Evolutionary conservation across 2,888 invertebrate genomes (phyloP), one percentile per base, ranked within the genome.

Genomic region (Parasteatoda lunata): DNA sequence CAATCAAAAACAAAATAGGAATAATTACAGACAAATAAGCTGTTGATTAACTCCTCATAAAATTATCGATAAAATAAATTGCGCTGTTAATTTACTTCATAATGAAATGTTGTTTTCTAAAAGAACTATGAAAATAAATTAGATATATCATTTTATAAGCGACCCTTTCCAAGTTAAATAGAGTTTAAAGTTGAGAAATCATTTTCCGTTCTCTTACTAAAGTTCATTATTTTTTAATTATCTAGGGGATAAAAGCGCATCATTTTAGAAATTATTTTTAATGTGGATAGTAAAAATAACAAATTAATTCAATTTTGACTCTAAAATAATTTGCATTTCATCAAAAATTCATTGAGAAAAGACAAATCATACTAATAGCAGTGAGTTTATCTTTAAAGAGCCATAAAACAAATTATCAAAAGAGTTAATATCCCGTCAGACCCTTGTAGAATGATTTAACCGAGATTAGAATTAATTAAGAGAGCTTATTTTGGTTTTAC

Each of bases 261-360:
- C 54, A 73, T 79, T 78, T 78, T 72, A 78, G 65, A 81, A 54
- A 48, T 45, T 64, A 69, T 78, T 59, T 49, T 51, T 79, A 84
- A 84, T n/a, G 45, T n/a, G 11, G 51, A n/a, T 30, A 73, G n/a
- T 30, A 78, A 69, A 64, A 71, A 69, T 84, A 51, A 66, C 15
- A 69, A 64, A 78, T 84, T 84, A 84, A 73, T 83, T 66, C 51
- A 64, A 69, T 69, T 78, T 75, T 85, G 85, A 80, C 80, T 80
- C 71, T 66, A 77, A 85, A 80, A 80, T 80, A 75, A 76, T 79
- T 85, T 85, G 76, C 85, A 85, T 79, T 73, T 80, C 80, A 80
- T 80, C 76, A 85, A 85, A 76, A 70, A 71, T 79, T 70, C 59
- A 80, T 70, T 76, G 54, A n/a, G 48, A 48, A 65, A 66, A 75